Evolutionary conservation across 2,797 vertebrate species (phyloP).

Genomic region (Protonibea diacanthus): DNA sequence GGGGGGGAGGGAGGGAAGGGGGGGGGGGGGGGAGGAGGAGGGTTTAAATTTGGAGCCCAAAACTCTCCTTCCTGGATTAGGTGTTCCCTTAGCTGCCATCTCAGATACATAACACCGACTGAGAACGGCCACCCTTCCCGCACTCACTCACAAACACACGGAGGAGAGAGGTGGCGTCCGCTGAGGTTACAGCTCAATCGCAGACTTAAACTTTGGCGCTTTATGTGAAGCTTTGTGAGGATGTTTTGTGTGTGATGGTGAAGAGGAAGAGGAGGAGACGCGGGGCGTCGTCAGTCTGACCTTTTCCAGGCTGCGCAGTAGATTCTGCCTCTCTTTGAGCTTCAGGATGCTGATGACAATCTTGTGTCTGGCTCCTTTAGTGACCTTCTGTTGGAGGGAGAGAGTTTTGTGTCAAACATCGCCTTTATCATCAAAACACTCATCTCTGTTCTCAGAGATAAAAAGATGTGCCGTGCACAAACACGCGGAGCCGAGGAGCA

Average conservation of each 20-base stretch:
- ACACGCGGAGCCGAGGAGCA: not conserved
- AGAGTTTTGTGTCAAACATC: slow-evolving; percentile 34
- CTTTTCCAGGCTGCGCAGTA: slow-evolving; percentile 96
- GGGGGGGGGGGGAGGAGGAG: not conserved
- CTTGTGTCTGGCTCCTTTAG: slow-evolving; percentile 98
- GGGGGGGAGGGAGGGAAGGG: not conserved
- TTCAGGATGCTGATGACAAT: slow-evolving; percentile 99
- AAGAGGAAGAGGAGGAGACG: not conserved
- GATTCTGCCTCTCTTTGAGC: slow-evolving; percentile 95
- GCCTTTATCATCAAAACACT: not conserved
- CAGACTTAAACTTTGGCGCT: too few relatives aligned
- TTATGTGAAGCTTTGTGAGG: not conserved
- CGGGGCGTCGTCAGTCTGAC: slow-evolving; percentile 80
- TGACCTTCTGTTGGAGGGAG: slow-evolving; percentile 90
- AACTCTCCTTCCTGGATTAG: slow-evolving; percentile 73
- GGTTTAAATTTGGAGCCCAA: slow-evolving; percentile 63
- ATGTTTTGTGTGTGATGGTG: not conserved
- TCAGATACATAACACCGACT: slow-evolving; percentile 55
- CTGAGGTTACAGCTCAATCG: not conserved
- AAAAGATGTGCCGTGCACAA: not conserved
- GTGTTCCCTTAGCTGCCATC: slow-evolving; percentile 64
- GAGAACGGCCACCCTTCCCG: slow-evolving; percentile 17
- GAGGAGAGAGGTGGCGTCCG: not conserved
- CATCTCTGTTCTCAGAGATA: not conserved
- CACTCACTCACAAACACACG: not conserved